A percentile compares a stretch with the other conserved stretches of the same genome.
These are phyloP conservation scores for Ostrea edulis DNA, from an alignment of 1,140 invertebrate species.

Conservation along the genomic window DNA sequence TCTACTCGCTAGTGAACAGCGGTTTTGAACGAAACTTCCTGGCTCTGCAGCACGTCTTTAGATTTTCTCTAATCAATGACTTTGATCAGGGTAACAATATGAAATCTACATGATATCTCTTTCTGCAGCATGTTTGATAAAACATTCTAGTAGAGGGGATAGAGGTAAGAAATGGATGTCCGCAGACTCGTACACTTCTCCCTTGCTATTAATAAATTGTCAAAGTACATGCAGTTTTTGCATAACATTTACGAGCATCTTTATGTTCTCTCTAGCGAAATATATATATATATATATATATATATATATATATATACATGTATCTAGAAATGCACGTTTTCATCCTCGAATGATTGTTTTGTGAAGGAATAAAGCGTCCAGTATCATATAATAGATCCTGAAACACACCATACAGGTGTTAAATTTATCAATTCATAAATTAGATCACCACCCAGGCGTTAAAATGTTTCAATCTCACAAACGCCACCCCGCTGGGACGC, in stretches of 20 bases:
- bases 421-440: conserved; percentile 14
- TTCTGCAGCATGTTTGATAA: background rate
- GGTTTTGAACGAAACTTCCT: background rate
- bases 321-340: background rate
- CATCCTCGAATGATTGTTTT: no score
- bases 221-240: no score
- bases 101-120: background rate
- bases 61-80: background rate
- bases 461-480: background rate
- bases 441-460: background rate
- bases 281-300: no score
- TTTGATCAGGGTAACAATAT: background rate
- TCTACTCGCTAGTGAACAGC: background rate
- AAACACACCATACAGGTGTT: background rate
- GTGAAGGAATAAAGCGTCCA: background rate
- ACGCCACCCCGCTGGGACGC: background rate
- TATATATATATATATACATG: background rate
- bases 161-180: no score
- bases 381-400: background rate
- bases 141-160: background rate
- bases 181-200: no score
- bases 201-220: no score
- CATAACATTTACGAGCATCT: no score
- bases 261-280: no score
- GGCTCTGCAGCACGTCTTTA: background rate